Conservation (phyloP, 1,140 invertebrate species). For the Lanistes nyassanus region DNA sequence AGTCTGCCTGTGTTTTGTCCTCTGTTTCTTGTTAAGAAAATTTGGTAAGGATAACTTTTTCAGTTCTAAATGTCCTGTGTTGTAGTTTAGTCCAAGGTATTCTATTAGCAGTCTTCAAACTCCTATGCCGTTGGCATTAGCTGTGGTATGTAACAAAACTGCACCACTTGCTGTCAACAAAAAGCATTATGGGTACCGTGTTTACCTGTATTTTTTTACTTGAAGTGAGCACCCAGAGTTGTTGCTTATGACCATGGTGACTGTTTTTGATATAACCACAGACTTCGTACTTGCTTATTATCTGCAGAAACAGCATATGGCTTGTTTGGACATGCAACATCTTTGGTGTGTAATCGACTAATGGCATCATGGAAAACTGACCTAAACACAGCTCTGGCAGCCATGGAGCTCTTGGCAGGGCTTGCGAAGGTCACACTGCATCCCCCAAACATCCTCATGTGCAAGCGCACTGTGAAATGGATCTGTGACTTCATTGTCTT, state of each 20-base stretch:
- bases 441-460: conserved; percentile 62
- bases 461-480: conserved; percentile 91
- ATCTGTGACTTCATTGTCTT: conserved; percentile 96
- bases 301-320: conserved; percentile 81
- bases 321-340: conserved; percentile 89
- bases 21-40: too few relatives aligned
- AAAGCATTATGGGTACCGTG: too few relatives aligned
- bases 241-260: neutral
- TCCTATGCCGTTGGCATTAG: too few relatives aligned
- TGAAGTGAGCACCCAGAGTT: conserved; percentile 9
- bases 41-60: too few relatives aligned
- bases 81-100: too few relatives aligned
- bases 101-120: too few relatives aligned
- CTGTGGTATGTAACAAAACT: too few relatives aligned
- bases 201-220: too few relatives aligned
- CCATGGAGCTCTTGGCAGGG: conserved; percentile 89
- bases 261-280: conserved; percentile 10
- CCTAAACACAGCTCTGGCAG: conserved; percentile 93
- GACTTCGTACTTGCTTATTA: neutral
- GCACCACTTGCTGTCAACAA: too few relatives aligned
- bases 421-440: conserved; percentile 74
- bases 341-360: conserved; percentile 91
- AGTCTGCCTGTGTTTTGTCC: too few relatives aligned
- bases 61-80: too few relatives aligned
- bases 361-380: conserved; percentile 97